These are phyloP conservation scores for Oreotrochilus melanogaster DNA, from an alignment of 2,113 vertebrate genomes.

Conservation along the genomic window DNA sequence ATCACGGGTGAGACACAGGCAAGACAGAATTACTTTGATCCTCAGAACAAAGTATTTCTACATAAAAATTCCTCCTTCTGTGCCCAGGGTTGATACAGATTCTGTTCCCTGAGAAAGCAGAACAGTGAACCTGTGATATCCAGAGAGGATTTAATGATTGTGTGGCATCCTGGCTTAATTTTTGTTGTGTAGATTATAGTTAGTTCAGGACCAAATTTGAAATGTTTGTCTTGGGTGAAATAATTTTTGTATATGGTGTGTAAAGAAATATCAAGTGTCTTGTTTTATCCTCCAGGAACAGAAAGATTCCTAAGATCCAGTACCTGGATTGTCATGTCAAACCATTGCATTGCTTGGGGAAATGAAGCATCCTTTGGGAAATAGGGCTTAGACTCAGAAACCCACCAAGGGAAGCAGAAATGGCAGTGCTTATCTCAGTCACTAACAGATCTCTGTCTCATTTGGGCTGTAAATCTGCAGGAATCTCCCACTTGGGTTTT, in stretches of 20 bases:
- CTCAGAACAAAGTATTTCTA: not conserved
- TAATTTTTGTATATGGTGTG: fast-evolving
- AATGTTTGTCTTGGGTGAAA: not conserved
- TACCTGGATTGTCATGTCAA: not conserved
- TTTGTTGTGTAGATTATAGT: not conserved
- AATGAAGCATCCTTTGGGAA: not conserved
- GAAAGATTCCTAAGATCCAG: not conserved
- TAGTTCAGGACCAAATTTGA: not conserved
- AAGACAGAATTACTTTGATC: not conserved
- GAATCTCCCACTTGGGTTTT: too few relatives aligned
- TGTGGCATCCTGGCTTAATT: not conserved
- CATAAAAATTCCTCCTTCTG: not conserved
- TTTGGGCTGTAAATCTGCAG: not conserved
- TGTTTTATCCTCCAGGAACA: not conserved
- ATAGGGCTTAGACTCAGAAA: not conserved
- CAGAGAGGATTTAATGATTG: not conserved
- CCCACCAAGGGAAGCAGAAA: not conserved
- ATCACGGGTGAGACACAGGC: not conserved
- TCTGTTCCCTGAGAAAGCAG: not conserved
- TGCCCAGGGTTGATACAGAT: not conserved
- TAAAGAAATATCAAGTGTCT: not conserved
- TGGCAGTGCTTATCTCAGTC: not conserved
- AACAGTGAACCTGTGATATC: fast-evolving
- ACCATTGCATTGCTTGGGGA: not conserved
- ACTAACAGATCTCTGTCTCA: fast-evolving